These are phyloP conservation scores for Eurypyga helias DNA, from an alignment of 2,113 vertebrate species.

Conservation along the genomic window DNA sequence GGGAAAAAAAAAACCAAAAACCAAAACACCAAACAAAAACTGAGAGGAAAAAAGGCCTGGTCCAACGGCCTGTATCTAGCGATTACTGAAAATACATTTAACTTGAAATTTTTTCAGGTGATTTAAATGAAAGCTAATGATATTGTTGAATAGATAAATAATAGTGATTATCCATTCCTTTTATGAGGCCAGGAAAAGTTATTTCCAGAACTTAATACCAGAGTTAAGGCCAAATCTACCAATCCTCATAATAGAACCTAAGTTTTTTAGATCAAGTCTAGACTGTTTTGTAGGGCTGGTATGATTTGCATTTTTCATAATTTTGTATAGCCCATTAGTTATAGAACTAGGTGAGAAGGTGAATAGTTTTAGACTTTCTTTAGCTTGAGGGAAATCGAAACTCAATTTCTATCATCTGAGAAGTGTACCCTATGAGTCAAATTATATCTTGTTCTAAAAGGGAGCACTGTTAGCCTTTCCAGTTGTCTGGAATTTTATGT, in stretches of 20 bases:
- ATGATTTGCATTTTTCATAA: background rate
- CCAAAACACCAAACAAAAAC: too few species aligned
- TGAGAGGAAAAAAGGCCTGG: background rate
- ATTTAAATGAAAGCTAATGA: background rate
- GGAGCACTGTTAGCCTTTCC: background rate
- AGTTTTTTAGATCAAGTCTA: background rate
- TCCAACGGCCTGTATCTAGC: background rate
- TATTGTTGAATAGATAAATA: background rate
- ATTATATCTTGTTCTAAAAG: background rate
- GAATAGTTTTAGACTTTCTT: background rate
- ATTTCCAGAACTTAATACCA: background rate
- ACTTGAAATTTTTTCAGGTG: background rate
- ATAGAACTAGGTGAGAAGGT: background rate
- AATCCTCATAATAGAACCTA: background rate
- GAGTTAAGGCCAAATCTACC: background rate
- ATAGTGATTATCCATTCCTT: background rate
- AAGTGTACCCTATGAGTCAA: background rate
- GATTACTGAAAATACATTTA: background rate
- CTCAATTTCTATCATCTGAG: background rate
- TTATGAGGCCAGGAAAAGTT: background rate
- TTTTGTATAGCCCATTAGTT: background rate
- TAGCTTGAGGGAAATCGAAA: background rate
- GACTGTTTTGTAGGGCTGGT: background rate
- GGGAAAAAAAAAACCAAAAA: too few species aligned
- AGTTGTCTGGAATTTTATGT: background rate